phyloP scores from a whole-genome alignment of 2,113 vertebrate species.

The Ctenodactylus gundi region DNA sequence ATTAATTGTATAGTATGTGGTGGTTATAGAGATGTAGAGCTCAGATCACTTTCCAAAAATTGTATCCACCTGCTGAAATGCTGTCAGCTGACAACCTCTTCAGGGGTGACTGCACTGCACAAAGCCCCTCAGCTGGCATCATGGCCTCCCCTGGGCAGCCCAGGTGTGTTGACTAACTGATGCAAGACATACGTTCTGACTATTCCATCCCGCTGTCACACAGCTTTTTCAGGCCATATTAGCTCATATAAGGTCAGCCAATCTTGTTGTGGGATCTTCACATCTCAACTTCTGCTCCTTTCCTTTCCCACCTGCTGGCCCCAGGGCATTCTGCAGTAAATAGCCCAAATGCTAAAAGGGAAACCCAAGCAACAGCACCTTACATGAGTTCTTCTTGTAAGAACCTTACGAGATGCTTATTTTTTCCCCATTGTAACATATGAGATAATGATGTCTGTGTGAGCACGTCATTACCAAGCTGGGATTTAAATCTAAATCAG shows the following conservation, averaged over 20 bases:
- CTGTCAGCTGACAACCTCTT: not conserved
- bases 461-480: not conserved
- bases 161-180: not conserved
- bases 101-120: not conserved
- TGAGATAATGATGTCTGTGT: not conserved
- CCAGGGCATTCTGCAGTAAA: not conserved
- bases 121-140: not conserved
- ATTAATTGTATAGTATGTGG: not conserved
- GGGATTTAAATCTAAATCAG: slow-evolving; percentile 7
- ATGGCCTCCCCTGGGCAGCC: not conserved
- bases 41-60: not conserved
- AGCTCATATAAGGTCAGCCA: not conserved
- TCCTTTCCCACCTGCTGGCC: not conserved
- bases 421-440: not conserved
- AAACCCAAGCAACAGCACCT: not conserved
- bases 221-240: not conserved
- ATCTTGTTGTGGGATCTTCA: not conserved
- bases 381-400: not conserved
- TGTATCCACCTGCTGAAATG: not conserved
- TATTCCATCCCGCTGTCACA: not conserved
- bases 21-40: not conserved
- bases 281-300: not conserved
- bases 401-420: not conserved
- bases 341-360: not conserved
- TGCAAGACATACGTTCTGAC: not conserved